These are phyloP conservation scores for Tipula vernalis DNA, from an alignment of 2,888 invertebrate genomes.

Conservation along the genomic window DNA sequence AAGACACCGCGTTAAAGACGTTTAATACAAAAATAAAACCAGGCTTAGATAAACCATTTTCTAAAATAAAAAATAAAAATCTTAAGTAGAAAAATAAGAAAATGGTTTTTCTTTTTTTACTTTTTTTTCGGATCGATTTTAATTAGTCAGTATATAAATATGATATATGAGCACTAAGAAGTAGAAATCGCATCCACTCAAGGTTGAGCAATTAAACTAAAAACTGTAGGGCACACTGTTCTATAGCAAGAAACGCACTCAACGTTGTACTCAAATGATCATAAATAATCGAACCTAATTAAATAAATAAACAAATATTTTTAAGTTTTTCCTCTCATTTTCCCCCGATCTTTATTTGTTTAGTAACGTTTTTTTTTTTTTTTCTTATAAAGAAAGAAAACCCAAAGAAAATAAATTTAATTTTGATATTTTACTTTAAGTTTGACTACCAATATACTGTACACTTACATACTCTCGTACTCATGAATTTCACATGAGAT, in stretches of 20 bases:
- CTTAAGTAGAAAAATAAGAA: constrained; percentile 4
- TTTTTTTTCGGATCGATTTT: not conserved
- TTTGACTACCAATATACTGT: not conserved
- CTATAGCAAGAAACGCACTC: not conserved
- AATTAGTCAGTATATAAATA: not conserved
- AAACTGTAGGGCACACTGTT: not conserved
- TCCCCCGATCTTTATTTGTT: not conserved
- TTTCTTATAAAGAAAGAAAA: not conserved
- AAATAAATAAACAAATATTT: not conserved
- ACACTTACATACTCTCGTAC: not conserved
- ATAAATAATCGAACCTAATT: not conserved
- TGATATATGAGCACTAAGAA: not conserved
- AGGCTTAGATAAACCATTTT: not conserved
- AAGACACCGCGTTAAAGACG: not conserved
- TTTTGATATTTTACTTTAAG: not conserved
- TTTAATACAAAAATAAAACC: not conserved
- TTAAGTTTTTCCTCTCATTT: not conserved
- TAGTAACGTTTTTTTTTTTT: not conserved
- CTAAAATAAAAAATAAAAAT: not conserved
- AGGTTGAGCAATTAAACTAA: not conserved
- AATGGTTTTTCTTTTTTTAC: not conserved
- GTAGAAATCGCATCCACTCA: not conserved
- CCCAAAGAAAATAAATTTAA: not conserved
- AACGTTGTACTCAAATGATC: not conserved
- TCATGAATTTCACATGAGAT: not conserved